Base-by-base conservation (phyloP, 2,113 vertebrate species). In the Marmota flaviventris region DNA sequence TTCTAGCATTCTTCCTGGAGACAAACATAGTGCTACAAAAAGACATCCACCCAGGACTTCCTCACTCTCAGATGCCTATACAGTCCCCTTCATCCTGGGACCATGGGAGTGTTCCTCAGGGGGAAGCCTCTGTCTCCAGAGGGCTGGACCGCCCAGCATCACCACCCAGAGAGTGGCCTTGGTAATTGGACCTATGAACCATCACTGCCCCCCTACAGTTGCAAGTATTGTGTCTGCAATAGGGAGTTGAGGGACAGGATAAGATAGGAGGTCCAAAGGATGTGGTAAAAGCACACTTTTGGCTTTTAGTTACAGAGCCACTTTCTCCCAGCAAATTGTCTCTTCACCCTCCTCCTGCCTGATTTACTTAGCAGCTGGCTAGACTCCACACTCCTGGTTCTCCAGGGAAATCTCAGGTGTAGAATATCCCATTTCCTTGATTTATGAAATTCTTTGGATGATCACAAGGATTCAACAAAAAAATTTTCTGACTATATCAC, bases 21-120 rank as follows among this genome's bases (percentile, higher is more conserved):
- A 45, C 94, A 98, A 97, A 98, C 83, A 89, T 87, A 92, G 88
- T 79, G 79, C 65, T 85, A 97, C 96, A 97, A 95, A 97, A 92
- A 92, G 82, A n/a, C 17, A 85, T 51, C 39, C 2, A 48, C 9
- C 16, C 9, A 69, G 61, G n/a, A 29, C 4, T 87, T 25, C 16
- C 13, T 53, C 45, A 39, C 70, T n/a, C 17, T 10, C 12, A 77
- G 13, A 25, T 65, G 73, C 1, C 27, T 14, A 0, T 12, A 1
- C 27, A 34, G 16, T 27, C 16, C 13, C 14, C 85, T 94, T 51
- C 45, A 4, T 45, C 17, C 16, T 72, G 58, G 32, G 4, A 34
- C 14, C 24, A 0, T 29, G 32, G 20, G 37, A 8, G 48, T 89
- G 12, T 58, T 51, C 53, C 34, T 42, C 7, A 24, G 2, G 5